These are phyloP conservation scores for Blomia tropicalis DNA, from an alignment of 2,888 invertebrate species.

Conservation along the genomic window DNA sequence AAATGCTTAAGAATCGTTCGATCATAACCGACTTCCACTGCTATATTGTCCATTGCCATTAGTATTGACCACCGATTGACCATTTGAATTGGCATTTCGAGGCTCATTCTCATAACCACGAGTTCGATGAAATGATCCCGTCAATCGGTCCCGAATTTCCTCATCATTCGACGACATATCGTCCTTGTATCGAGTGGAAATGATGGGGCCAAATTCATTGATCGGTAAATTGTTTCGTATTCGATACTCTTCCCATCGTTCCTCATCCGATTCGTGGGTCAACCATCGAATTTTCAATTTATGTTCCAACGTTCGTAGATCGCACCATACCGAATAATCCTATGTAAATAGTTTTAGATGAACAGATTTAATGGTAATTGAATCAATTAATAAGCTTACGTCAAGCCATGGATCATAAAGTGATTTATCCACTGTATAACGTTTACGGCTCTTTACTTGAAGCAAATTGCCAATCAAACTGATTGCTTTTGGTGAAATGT, in stretches of 20 bases:
- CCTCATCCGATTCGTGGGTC: conserved; percentile 81
- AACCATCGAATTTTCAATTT: conserved; percentile 62
- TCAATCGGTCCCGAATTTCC: conserved; percentile 9
- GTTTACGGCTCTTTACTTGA: conserved; percentile 80
- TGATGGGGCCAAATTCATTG: conserved; percentile 13
- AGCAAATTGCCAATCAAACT: conserved; percentile 92
- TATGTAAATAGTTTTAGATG: conserved; percentile 34
- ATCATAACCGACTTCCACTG: no score
- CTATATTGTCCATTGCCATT: no score
- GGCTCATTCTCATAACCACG: no score
- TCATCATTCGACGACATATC: background rate
- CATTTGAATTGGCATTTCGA: no score
- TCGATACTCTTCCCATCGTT: conserved; percentile 58
- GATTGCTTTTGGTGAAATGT: conserved; percentile 84
- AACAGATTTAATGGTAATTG: background rate
- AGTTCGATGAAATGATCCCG: background rate
- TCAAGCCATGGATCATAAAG: conserved; percentile 88
- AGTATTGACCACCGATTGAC: no score
- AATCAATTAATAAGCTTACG: conserved; percentile 40
- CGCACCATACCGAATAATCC: conserved; percentile 85
- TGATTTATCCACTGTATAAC: conserved; percentile 90
- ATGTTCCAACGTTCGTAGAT: conserved; percentile 69
- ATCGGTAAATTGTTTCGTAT: conserved; percentile 36
- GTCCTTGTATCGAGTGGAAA: background rate
- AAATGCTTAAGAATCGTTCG: no score